Evolutionary conservation across 2,113 vertebrate genomes (phyloP).

Genomic region (Leptosomus discolor): DNA sequence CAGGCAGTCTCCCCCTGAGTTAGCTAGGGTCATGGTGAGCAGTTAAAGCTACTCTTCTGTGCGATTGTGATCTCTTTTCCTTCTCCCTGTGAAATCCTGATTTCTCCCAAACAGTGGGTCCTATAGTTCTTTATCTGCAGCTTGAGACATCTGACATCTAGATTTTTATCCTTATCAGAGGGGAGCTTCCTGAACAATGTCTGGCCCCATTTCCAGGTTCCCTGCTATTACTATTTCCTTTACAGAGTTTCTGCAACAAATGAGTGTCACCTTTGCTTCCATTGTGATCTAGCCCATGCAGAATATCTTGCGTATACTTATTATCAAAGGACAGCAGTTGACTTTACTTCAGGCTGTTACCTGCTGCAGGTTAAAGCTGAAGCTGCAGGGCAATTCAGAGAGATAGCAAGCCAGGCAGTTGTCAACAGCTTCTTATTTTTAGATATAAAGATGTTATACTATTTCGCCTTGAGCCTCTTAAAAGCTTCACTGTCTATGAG

Average conservation of each 20-base stretch:
- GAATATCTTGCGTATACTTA: background rate
- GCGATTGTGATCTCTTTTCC: background rate
- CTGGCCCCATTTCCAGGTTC: background rate
- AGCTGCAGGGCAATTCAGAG: background rate
- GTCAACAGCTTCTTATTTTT: background rate
- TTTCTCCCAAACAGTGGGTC: background rate
- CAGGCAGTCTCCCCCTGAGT: background rate
- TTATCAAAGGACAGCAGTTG: background rate
- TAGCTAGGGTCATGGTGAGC: background rate
- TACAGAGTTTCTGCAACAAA: background rate
- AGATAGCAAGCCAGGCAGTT: background rate
- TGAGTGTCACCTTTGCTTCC: background rate
- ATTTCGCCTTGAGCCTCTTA: background rate
- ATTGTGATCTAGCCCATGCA: background rate
- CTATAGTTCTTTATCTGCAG: background rate
- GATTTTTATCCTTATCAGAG: background rate
- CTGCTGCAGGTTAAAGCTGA: background rate
- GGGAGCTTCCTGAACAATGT: background rate
- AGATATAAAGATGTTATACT: background rate
- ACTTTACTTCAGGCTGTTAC: background rate
- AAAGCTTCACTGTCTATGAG: background rate
- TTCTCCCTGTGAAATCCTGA: background rate
- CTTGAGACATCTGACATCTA: background rate
- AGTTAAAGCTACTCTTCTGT: background rate
- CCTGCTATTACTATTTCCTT: background rate